Evolutionary conservation across 2,797 vertebrate species (phyloP), one percentile per base, ranked within the genome.

Genomic region (Erpetoichthys calabaricus): DNA sequence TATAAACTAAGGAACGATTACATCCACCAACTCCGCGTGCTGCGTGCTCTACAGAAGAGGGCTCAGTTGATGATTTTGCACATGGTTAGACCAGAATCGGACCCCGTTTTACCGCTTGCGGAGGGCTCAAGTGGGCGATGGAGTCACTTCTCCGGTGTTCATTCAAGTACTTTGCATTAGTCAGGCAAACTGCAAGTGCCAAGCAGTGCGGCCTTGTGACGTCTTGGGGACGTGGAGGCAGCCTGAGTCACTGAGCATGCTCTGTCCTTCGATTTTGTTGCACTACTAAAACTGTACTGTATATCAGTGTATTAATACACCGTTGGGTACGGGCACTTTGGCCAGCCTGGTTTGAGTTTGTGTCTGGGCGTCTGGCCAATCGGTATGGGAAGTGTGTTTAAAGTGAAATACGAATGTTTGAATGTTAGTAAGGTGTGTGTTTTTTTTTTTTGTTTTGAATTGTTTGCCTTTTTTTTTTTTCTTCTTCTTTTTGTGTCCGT

Each of bases 201-300:
- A 25, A 25, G 25, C 25, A 25, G 25, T 25, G 25, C 25, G 25
- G 25, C 25, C 2, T 25, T 54, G 53, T 41, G 53, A 41, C 44
- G 53, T 7, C 41, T 8, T 42, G 9, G 7, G 3, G 47, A 41
- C 53, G 25, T 53, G 6, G 45, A 55, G 53, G 59, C 7, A 25
- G 43, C 7, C 41, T 43, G 47, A 49, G 49, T 59, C 25, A 51
- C 51, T 42, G 55, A 51, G 44, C 42, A 44, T 45, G 58, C 45
- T 46, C 47, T 49, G 47, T 6, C 47, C 47, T 47, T 59, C 41
- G 9, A 52, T 59, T 55, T 60, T 43, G 49, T 56, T 63, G 62
- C 54, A 63, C 55, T 59, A 57, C 51, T 45, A 45, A 63, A 56
- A 56, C 49, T 46, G 62, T 57, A 63, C 58, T 63, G 55, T 63